Evolutionary conservation across 1,140 invertebrate species (phyloP).

Genomic region (Steinernema khuongi): DNA sequence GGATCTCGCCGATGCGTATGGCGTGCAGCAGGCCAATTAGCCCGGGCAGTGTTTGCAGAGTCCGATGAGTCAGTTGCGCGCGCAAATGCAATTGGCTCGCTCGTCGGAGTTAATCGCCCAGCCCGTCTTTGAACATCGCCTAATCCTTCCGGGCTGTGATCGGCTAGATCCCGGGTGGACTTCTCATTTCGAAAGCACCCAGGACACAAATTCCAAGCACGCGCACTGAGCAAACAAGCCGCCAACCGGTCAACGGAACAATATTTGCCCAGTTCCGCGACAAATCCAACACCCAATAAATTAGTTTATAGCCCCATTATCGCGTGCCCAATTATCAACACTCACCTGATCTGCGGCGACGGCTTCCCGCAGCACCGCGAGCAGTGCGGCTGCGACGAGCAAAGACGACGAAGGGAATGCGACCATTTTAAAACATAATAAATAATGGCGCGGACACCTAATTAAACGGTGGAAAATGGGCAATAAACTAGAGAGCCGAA

Average conservation of each 20-base stretch:
- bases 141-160: neutral
- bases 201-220: too few relatives aligned
- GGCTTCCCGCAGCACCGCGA: neutral
- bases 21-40: too few relatives aligned
- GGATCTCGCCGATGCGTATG: too few relatives aligned
- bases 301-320: neutral
- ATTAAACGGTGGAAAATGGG: neutral
- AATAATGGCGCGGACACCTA: neutral
- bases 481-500: neutral
- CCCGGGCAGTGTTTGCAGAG: neutral
- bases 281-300: neutral
- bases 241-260: neutral
- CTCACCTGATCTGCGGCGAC: neutral
- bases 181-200: too few relatives aligned
- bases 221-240: too few relatives aligned
- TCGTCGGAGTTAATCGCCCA: neutral
- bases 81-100: neutral
- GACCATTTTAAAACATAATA: constrained; percentile 3
- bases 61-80: neutral
- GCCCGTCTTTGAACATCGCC: too few relatives aligned
- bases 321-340: neutral
- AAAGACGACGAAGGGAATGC: neutral
- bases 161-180: too few relatives aligned
- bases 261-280: neutral
- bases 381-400: neutral